Percentiles rank a stretch among this genome's conserved stretches.
These are phyloP conservation scores for Bombus impatiens DNA, from an alignment of 1,140 invertebrate genomes.

Conservation along the genomic window DNA sequence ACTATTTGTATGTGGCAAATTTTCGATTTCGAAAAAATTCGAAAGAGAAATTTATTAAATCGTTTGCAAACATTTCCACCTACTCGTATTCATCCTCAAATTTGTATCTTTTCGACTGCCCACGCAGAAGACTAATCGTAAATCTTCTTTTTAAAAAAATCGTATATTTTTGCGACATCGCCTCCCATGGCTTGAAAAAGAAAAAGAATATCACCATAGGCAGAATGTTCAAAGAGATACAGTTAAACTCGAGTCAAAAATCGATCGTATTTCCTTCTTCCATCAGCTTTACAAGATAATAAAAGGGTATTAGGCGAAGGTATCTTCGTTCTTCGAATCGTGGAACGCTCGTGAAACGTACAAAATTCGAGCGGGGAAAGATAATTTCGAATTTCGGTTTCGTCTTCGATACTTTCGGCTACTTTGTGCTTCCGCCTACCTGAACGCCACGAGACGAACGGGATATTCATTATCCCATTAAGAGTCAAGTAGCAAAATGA, in stretches of 20 bases:
- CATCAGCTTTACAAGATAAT: slow-evolving; percentile 26
- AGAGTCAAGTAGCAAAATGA: background rate
- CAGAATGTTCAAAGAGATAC: background rate
- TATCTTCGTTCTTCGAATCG: slow-evolving; percentile 44
- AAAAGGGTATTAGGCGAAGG: slow-evolving; percentile 21
- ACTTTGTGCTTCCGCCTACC: slow-evolving; percentile 61
- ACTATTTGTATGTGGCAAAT: too few species aligned
- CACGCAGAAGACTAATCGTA: background rate
- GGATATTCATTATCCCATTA: slow-evolving; percentile 58
- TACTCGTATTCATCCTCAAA: background rate
- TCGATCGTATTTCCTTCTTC: background rate
- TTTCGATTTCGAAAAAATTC: too few species aligned
- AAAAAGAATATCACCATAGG: background rate
- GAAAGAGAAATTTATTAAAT: background rate
- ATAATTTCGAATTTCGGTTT: slow-evolving; percentile 38
- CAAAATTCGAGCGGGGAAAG: slow-evolving; percentile 18
- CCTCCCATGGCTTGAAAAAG: background rate
- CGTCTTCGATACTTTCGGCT: slow-evolving; percentile 57
- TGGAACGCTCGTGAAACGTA: slow-evolving; percentile 31
- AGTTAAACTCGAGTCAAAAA: background rate
- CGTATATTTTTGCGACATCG: background rate
- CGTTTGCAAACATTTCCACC: background rate
- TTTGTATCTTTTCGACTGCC: background rate
- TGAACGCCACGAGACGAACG: slow-evolving; percentile 55
- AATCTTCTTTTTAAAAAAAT: background rate